Conservation (phyloP, 2,888 invertebrate genomes). For the Ditula angustiorana region DNA sequence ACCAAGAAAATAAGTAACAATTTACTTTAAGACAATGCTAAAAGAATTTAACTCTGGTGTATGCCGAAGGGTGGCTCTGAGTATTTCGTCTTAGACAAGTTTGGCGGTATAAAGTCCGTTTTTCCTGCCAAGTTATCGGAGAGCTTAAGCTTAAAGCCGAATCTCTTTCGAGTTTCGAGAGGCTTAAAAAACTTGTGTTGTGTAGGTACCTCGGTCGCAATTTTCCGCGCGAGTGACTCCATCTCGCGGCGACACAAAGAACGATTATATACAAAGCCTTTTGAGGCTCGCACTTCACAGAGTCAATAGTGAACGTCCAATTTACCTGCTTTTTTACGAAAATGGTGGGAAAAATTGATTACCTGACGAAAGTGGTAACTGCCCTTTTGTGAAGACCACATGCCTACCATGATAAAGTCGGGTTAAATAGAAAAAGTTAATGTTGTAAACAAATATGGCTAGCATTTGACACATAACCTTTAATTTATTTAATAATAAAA, state of each 20-base stretch:
- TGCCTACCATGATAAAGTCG: no score
- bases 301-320: slow-evolving; percentile 42
- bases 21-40: background rate
- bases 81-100: slow-evolving; percentile 19
- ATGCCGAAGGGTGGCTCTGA: background rate
- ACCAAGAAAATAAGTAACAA: background rate
- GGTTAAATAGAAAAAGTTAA: no score
- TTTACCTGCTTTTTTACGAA: slow-evolving; percentile 24
- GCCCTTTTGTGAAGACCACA: background rate
- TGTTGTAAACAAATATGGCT: no score
- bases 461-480: no score
- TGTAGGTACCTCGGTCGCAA: slow-evolving; percentile 49
- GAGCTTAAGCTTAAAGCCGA: slow-evolving; percentile 20
- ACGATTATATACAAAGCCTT: slow-evolving; percentile 56
- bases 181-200: slow-evolving; percentile 45
- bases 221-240: slow-evolving; percentile 56
- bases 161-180: slow-evolving; percentile 28
- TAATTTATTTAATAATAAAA: no score
- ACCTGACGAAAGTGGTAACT: background rate
- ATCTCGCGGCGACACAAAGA: slow-evolving; percentile 52
- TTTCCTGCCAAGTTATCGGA: slow-evolving; percentile 18
- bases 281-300: slow-evolving; percentile 35
- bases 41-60: background rate
- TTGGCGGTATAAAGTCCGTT: slow-evolving; percentile 7
- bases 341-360: slow-evolving; percentile 6